Conservation (phyloP, 2,797 vertebrate species). For the Gymnothorax javanicus region DNA sequence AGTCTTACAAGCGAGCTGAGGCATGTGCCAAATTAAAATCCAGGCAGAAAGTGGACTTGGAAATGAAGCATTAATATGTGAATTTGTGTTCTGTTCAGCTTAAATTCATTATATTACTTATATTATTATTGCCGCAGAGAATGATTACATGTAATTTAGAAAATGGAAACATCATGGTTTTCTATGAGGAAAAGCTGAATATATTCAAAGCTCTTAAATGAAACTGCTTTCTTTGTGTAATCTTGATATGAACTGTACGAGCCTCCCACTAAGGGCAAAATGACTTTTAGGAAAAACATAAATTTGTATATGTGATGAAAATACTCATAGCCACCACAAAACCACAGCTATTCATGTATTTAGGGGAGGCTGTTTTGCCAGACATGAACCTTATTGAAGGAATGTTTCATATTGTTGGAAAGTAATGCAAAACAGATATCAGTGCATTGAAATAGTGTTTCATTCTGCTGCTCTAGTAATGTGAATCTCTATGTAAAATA, state of each 20-base stretch:
- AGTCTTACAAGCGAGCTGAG: background rate
- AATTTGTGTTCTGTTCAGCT: background rate
- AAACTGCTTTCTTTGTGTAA: background rate
- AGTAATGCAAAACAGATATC: background rate
- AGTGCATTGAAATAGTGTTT: background rate
- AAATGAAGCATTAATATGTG: background rate
- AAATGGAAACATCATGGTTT: background rate
- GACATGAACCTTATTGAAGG: background rate
- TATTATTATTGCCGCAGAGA: background rate
- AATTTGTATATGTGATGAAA: background rate
- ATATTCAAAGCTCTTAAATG: background rate
- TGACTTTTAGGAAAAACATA: background rate
- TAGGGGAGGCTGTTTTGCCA: background rate
- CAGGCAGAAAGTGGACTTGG: background rate
- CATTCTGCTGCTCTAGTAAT: background rate
- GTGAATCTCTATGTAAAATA: conserved; percentile 24
- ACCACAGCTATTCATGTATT: background rate
- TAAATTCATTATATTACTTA: background rate
- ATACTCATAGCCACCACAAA: background rate
- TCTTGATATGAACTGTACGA: background rate
- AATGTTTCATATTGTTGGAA: background rate
- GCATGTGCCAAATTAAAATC: background rate
- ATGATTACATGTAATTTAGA: background rate
- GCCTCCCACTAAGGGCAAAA: too few species aligned
- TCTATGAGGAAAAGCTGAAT: background rate